A percentile compares a stretch with the other conserved stretches of the same genome.
Conservation (phyloP, 2,113 vertebrate species). For the Alces alces region DNA sequence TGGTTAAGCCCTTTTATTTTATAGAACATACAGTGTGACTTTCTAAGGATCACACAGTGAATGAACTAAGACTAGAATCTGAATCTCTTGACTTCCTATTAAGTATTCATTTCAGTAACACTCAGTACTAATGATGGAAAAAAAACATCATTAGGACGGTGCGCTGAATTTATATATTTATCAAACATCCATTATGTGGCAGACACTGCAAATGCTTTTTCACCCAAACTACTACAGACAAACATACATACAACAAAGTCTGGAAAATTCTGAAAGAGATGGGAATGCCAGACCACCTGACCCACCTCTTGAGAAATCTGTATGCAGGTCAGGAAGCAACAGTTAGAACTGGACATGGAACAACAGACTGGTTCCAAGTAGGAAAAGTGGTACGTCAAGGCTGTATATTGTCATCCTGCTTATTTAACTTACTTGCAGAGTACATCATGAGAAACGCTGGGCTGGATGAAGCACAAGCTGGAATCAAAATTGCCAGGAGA, state of each 20-base stretch:
- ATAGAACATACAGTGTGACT: background rate
- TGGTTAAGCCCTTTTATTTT: background rate
- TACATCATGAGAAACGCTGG: background rate
- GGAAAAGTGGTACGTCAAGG: background rate
- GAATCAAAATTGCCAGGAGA: rapidly evolving
- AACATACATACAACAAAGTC: background rate
- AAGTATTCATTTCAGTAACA: background rate
- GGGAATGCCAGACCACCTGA: background rate
- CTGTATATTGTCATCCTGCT: background rate
- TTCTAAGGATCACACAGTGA: background rate
- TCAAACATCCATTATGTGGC: background rate
- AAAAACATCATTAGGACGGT: background rate
- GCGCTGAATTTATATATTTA: background rate
- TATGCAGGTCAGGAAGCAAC: background rate
- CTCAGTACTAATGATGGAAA: background rate
- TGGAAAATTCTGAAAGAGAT: background rate
- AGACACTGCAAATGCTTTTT: background rate
- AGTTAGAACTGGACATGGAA: background rate
- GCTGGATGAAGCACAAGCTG: background rate
- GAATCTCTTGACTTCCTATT: background rate
- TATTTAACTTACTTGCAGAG: background rate
- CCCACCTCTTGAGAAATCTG: background rate
- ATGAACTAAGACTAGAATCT: background rate
- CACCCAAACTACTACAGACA: background rate
- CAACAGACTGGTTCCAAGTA: background rate